Conservation (phyloP, 1,140 invertebrate species). For the Schlechtendalia chinensis region DNA sequence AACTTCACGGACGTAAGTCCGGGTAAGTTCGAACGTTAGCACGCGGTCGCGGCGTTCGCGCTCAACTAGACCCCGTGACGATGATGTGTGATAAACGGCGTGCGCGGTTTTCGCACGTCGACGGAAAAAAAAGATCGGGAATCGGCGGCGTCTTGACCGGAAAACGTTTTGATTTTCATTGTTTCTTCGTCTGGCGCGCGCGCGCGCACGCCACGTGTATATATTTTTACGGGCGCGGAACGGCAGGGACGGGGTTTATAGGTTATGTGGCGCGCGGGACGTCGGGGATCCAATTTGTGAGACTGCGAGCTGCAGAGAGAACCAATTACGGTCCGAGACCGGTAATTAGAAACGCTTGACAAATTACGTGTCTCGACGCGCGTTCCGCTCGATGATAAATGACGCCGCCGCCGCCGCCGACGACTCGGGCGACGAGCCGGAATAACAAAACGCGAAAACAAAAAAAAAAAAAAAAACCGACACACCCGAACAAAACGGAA, state of each 20-base stretch:
- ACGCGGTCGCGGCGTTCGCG: too few relatives aligned
- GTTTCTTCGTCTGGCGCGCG: too few relatives aligned
- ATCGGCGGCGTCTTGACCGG: too few relatives aligned
- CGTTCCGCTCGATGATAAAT: conserved; percentile 45
- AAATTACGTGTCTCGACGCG: conserved; percentile 45
- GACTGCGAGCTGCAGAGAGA: background rate
- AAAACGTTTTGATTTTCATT: conserved; percentile 24
- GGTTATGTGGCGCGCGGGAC: conserved; percentile 15
- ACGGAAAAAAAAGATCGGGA: too few relatives aligned
- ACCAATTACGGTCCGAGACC: conserved; percentile 46
- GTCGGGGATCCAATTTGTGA: conserved; percentile 39
- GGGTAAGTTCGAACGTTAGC: too few relatives aligned
- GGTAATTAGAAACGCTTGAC: conserved; percentile 49
- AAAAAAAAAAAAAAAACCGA: background rate
- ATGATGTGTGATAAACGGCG: too few relatives aligned
- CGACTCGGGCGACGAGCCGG: background rate
- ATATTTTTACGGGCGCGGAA: background rate
- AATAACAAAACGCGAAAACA: background rate
- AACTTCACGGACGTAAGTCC: too few relatives aligned
- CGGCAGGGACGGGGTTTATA: background rate
- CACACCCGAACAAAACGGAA: background rate
- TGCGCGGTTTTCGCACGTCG: too few relatives aligned
- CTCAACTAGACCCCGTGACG: too few relatives aligned
- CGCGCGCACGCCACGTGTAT: too few relatives aligned
- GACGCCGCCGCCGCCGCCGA: background rate